Evolutionary conservation across 2,888 invertebrate species (phyloP), one percentile per base, ranked within the genome.

Genomic region (Noctuana brunneofusca): DNA sequence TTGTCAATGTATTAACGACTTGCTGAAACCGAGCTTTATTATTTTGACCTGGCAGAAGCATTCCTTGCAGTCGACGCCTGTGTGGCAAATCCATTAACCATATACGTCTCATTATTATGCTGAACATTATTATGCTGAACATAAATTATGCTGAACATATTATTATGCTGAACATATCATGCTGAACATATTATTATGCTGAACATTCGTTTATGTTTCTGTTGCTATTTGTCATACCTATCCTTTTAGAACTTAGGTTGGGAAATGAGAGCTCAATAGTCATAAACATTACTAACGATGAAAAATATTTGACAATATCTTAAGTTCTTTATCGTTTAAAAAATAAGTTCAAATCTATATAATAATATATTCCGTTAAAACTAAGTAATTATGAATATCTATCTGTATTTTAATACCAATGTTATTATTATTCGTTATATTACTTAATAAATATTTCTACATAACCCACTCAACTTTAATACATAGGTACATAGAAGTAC

Each of bases 51-150:
- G 43, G 20, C 22, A 16, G 32, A 30, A 43, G 22, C 49, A 22
- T 57, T 49, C 35, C n/a, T n/a, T n/a, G n/a, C n/a, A n/a, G n/a
- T n/a, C n/a, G n/a, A n/a, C 14, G n/a, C 38, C n/a, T 14, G 5
- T 14, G 12, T 4, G 12, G 38, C 49, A 58, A 30, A 58, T 27
- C 22, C 32, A 60, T 60, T 60, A 62, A 49, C 27, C 0, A 4
- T 14, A 11, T 43, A 8, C 18, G 18, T 18, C 20, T 55, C 55
- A 49, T 53, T 48, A 22, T 18, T 46, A 20, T 18, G 8, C 12
- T 4, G 38, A 38, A 6, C 14, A 38, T 14, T 48, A 22, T 18
- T 46, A 20, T 18, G 8, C 12, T 4, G 38, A 38, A 6, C 14
- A 38, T 14, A n/a, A n/a, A 22, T 18, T 46, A 20, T 18, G 8